Base-by-base conservation (phyloP, 1,140 invertebrate genomes). In the Cydia splendana region DNA sequence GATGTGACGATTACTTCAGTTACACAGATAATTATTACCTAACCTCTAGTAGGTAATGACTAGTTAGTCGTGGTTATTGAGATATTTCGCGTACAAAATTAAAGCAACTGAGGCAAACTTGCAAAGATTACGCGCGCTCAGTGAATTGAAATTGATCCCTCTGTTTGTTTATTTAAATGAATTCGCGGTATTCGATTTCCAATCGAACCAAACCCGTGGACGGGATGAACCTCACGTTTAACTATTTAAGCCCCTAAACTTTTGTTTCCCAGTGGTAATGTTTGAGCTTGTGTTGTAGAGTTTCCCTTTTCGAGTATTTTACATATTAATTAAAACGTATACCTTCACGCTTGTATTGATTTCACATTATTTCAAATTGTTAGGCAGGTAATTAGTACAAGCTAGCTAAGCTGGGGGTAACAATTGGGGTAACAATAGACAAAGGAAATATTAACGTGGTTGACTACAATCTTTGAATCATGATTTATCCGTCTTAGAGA, bases 101-200 rank as follows among this genome's bases (percentile, higher is more conserved):
- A n/a, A n/a, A 62, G 6, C 51, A 7, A 57, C 9, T 24, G 57
- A 62, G 24, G 57, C 18, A n/a, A 24, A 62, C 18, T 24, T 62
- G 24, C 20, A 12, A 62, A 62, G 57, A 62, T 62, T 62, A 62
- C 20, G 18, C 20, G 20, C 1, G 15, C 57, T 62, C 57, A 62
- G 24, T 62, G 57, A 62, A 62, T 62, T 62, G 57, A 62, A 62
- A 38, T 71, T 71, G n/a, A 71, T 71, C 67, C 67, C 15, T 71
- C 34, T 42, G 34, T 71, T 71, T 42, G 67, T 71, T 71, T 71
- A 71, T 71, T 71, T 71, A 71, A 71, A 71, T 71, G 34, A 71
- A 71, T 38, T 71, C 34, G 67, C 28, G 67, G 57, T 71, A 38
- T 71, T 42, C 67, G 67, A 38, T 71, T 71, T 42, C 67, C 67